Percentiles rank a stretch among this genome's conserved stretches.
Evolutionary conservation across 2,113 vertebrate genomes (phyloP).

Genomic region (Argyrosomus japonicus): DNA sequence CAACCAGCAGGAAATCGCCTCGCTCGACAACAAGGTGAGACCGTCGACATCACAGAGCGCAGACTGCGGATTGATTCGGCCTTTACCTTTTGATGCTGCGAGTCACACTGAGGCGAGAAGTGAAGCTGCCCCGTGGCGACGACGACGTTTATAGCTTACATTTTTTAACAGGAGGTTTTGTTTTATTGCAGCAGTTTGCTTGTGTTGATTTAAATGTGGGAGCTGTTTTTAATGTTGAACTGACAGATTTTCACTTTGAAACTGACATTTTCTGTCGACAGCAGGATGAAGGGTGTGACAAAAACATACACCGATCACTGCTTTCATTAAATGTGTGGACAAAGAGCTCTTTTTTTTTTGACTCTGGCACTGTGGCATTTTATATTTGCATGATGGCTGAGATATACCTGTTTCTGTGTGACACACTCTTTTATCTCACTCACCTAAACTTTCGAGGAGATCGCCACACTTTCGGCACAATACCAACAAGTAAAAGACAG

Average conservation of each 20-base stretch:
- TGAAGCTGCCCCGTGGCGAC: not conserved
- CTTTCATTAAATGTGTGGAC: not conserved
- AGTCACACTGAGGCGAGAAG: not conserved
- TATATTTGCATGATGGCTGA: not conserved
- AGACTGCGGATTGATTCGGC: not conserved
- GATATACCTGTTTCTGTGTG: not conserved
- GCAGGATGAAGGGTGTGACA: not conserved
- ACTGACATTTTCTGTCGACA: not conserved
- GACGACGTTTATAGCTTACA: not conserved
- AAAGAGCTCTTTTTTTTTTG: too few relatives aligned
- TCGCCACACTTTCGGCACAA: not conserved
- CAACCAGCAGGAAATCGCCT: slow-evolving; percentile 98
- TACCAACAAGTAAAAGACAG: not conserved
- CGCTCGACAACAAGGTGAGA: slow-evolving; percentile 96
- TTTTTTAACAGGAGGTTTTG: not conserved
- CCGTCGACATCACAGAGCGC: not conserved
- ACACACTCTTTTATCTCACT: not conserved
- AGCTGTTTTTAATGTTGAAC: slow-evolving; percentile 3
- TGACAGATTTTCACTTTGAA: slow-evolving; percentile 16
- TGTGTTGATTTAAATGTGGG: not conserved
- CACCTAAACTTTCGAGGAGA: not conserved
- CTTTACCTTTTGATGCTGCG: not conserved
- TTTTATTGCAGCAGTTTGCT: slow-evolving; percentile 9
- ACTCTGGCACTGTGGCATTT: too few relatives aligned
- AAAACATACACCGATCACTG: not conserved